Conservation (phyloP, 2,113 vertebrate genomes). For the Scartelaos histophorus region DNA sequence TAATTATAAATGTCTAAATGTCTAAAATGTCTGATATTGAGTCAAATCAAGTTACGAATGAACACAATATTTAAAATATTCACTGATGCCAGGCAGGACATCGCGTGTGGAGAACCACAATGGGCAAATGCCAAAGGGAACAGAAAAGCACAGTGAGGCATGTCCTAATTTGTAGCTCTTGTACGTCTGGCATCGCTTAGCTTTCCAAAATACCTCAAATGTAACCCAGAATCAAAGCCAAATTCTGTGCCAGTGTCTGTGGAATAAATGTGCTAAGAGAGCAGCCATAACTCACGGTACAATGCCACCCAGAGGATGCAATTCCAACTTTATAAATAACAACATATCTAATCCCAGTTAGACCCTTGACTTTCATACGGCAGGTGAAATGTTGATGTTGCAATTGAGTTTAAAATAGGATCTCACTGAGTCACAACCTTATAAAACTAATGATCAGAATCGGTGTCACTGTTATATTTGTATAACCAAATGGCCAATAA, state of each 20-base stretch:
- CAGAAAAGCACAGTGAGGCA: neutral
- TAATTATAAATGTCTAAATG: too few relatives aligned
- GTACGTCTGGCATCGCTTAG: conserved; percentile 16
- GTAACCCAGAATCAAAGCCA: conserved; percentile 12
- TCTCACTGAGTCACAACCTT: neutral
- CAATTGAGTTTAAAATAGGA: neutral
- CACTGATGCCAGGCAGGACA: conserved; percentile 23
- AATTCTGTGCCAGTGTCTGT: neutral
- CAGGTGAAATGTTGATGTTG: neutral
- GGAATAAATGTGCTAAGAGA: conserved; percentile 3
- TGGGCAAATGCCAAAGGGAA: conserved; percentile 34
- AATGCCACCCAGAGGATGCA: neutral
- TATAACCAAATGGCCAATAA: conserved; percentile 34
- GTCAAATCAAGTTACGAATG: neutral
- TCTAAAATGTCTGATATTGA: neutral
- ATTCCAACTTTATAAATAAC: conserved; percentile 19
- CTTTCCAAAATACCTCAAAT: conserved; percentile 2
- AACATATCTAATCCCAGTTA: conserved; percentile 5
- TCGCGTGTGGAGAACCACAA: conserved; percentile 31
- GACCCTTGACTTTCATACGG: conserved; percentile 13
- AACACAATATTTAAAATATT: conserved; percentile 18
- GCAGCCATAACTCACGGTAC: neutral
- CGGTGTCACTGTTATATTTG: conserved; percentile 16
- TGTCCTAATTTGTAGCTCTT: conserved; percentile 24
- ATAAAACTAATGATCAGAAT: neutral